Percentiles rank a stretch among this genome's conserved stretches.
These are phyloP conservation scores for Cyclopterus lumpus DNA, from an alignment of 2,797 vertebrate genomes.

Conservation along the genomic window DNA sequence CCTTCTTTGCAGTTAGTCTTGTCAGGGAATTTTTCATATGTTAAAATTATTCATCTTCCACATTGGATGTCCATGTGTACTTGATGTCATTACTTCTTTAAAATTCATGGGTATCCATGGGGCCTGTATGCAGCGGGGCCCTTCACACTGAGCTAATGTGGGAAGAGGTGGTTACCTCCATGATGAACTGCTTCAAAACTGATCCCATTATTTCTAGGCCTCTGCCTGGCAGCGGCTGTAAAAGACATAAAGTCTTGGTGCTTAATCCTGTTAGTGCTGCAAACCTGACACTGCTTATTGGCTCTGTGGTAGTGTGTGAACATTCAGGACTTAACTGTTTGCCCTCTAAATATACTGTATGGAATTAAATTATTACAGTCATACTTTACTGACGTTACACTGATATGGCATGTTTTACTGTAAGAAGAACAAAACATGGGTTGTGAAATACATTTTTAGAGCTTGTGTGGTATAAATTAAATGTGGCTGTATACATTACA, in stretches of 20 bases:
- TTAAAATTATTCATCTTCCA: constrained; percentile 35
- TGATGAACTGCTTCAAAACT: constrained; percentile 84
- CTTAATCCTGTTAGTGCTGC: constrained; percentile 86
- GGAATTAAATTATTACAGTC: constrained; percentile 74
- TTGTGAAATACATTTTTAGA: constrained; percentile 7
- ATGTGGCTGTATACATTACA: not conserved
- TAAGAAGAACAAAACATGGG: constrained; percentile 34
- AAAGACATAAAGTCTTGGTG: constrained; percentile 85
- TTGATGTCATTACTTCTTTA: constrained; percentile 62
- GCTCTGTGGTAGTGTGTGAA: constrained; percentile 77
- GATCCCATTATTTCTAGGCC: constrained; percentile 84
- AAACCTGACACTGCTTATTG: constrained; percentile 81
- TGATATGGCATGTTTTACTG: constrained; percentile 41
- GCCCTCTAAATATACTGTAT: constrained; percentile 78
- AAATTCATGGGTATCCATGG: constrained; percentile 41
- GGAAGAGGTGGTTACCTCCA: constrained; percentile 76
- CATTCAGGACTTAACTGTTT: constrained; percentile 77
- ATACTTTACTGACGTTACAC: constrained; percentile 50
- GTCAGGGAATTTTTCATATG: constrained; percentile 29
- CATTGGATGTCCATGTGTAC: constrained; percentile 31
- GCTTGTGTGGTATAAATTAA: constrained; percentile 7
- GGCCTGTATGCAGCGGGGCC: constrained; percentile 42
- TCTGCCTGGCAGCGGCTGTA: constrained; percentile 80
- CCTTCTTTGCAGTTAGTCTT: constrained; percentile 27
- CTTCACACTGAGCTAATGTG: constrained; percentile 70